Evolutionary conservation across 2,888 invertebrate species (phyloP), one percentile per base, ranked within the genome.

Genomic region (Ornithoptera priamus): DNA sequence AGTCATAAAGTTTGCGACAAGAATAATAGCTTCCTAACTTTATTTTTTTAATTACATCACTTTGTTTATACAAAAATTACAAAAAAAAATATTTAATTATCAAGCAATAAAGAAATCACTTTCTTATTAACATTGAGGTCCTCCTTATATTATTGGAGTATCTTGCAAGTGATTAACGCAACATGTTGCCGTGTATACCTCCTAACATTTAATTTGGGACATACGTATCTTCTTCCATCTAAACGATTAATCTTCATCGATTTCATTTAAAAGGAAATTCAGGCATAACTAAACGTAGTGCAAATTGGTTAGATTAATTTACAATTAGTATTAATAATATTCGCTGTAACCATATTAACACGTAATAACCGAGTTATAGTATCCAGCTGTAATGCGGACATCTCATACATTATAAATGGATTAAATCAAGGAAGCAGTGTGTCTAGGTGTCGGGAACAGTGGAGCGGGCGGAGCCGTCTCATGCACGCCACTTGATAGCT

Each of bases 341-440:
- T 42, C 24, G 18, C 53, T 3, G 50, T 50, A 50, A 53, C 7
- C 22, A 12, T 24, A 15, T 24, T n/a, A 6, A 24, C 42, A 67
- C 46, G 15, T 24, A 46, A 65, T 57, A 57, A 30, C 57, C n/a
- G 12, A 20, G 57, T 58, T 65, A 42, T 22, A 65, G 39, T 39
- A 36, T 57, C 39, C 36, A 57, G 22, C 59, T 59, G n/a, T 46
- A 58, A 42, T 42, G 22, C 18, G 8, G 24, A 12, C 42, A 18
- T 53, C 36, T 59, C 53, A 60, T 39, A 39, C 59, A 57, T 66
- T 62, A 39, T 66, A 62, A 50, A 22, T 39, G 58, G n/a, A 69
- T 65, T 65, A 69, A 66, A 62, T 69, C 50, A 62, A 69, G 69
- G 58, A 69, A 53, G 58, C 22, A 8, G 46, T 62, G 50, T 66